Percentiles rank a stretch among this genome's conserved stretches.
Evolutionary conservation across 2,888 invertebrate species (phyloP).

Genomic region (Odontomyia ornata): DNA sequence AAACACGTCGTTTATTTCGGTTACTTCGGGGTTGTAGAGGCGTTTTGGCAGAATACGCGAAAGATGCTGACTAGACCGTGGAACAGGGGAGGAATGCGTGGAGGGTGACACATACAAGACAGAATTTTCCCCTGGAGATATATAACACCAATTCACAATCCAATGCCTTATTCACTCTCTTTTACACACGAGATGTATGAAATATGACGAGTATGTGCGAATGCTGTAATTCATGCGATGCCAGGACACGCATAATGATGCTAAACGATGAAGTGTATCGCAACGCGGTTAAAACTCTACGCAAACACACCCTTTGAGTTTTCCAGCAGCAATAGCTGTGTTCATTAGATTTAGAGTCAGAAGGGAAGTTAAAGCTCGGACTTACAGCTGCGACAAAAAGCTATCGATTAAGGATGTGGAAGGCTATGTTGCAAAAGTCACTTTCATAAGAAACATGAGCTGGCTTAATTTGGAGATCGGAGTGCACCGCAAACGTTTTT

Average conservation of each 20-base stretch:
- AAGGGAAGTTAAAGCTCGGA: no score
- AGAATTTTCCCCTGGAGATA: constrained; percentile 26
- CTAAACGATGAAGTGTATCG: no score
- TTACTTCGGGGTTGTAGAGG: neutral
- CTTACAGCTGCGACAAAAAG: no score
- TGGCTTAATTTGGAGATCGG: no score
- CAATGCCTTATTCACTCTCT: neutral
- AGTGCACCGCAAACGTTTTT: no score
- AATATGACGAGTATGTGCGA: constrained; percentile 14
- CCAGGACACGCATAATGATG: neutral
- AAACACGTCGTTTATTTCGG: constrained; percentile 11
- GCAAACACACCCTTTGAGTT: neutral
- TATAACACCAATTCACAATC: constrained; percentile 17
- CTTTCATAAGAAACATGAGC: no score
- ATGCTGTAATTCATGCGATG: neutral
- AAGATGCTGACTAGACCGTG: constrained; percentile 14
- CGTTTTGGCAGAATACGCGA: neutral
- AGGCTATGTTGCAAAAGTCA: no score
- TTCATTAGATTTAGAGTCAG: no score
- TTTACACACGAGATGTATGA: neutral
- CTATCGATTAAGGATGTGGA: no score
- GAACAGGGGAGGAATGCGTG: neutral
- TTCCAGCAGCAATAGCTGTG: no score
- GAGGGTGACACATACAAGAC: neutral
- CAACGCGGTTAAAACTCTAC: neutral